Evolutionary conservation across 1,140 invertebrate species (phyloP).

Genomic region (Ruditapes philippinarum): DNA sequence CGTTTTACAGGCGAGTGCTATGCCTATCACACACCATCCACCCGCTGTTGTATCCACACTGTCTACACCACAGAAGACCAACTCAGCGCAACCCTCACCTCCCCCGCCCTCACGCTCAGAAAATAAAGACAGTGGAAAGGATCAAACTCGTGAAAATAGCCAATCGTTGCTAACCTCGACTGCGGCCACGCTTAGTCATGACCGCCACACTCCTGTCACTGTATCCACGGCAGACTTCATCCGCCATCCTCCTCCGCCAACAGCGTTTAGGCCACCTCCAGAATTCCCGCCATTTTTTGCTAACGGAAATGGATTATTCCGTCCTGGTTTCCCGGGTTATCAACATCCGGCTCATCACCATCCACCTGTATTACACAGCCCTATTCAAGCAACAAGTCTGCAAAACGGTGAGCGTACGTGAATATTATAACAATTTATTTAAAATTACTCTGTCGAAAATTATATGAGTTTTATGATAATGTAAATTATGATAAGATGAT

Average conservation of each 20-base stretch:
- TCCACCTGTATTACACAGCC: conserved; percentile 78
- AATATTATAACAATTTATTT: background rate
- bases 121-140: conserved; percentile 81
- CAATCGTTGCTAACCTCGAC: conserved; percentile 77
- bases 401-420: conserved; percentile 80
- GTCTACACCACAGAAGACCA: conserved; percentile 71
- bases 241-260: conserved; percentile 80
- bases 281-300: conserved; percentile 85
- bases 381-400: conserved; percentile 74
- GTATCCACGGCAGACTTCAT: conserved; percentile 79
- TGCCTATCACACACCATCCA: conserved; percentile 68
- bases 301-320: conserved; percentile 84
- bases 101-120: conserved; percentile 68
- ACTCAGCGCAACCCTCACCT: conserved; percentile 65
- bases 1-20: conserved; percentile 77
- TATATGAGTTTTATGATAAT: no score
- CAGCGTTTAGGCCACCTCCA: conserved; percentile 81
- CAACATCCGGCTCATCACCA: conserved; percentile 85
- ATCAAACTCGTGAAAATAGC: conserved; percentile 68
- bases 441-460: no score
- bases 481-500: no score
- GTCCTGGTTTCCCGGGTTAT: conserved; percentile 83
- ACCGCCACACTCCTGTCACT: conserved; percentile 76
- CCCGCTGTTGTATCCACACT: conserved; percentile 58
- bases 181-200: conserved; percentile 70